These are phyloP conservation scores for Hypothenemus hampei DNA, from an alignment of 1,140 invertebrate species.

Conservation along the genomic window DNA sequence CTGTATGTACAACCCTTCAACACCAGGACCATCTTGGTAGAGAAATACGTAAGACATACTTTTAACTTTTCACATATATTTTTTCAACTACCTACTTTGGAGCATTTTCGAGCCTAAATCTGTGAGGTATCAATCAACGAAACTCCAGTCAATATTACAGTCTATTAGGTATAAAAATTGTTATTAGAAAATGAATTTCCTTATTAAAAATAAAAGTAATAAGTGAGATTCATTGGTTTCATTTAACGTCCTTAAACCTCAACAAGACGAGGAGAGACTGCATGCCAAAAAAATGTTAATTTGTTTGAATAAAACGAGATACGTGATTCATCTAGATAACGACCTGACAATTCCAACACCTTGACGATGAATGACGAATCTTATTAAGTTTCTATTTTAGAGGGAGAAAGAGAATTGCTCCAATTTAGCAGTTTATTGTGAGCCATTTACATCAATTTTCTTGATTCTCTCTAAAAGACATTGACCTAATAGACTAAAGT, in stretches of 20 bases:
- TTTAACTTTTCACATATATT: constrained; percentile 9
- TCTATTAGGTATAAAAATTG: no score
- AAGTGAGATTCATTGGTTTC: no score
- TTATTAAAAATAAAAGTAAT: no score
- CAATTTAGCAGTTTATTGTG: constrained; percentile 4
- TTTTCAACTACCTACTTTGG: constrained; percentile 13
- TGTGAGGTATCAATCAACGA: no score
- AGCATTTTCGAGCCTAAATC: constrained; percentile 7
- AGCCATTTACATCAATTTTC: not conserved
- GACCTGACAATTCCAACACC: not conserved
- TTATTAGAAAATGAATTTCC: no score
- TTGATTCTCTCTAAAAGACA: not conserved
- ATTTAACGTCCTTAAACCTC: no score
- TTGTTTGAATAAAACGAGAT: not conserved
- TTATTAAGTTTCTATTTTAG: not conserved
- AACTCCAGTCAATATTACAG: no score
- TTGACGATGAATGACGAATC: not conserved
- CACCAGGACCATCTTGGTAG: not conserved
- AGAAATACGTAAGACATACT: not conserved
- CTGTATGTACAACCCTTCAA: no score
- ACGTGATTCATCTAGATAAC: not conserved
- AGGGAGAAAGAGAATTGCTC: not conserved
- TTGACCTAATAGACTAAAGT: not conserved
- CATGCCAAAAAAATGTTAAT: not conserved
- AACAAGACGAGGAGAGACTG: not conserved